Percentiles rank a stretch among this genome's conserved stretches.
Conservation (phyloP, 1,140 invertebrate genomes). For the Calosoma granatense region DNA sequence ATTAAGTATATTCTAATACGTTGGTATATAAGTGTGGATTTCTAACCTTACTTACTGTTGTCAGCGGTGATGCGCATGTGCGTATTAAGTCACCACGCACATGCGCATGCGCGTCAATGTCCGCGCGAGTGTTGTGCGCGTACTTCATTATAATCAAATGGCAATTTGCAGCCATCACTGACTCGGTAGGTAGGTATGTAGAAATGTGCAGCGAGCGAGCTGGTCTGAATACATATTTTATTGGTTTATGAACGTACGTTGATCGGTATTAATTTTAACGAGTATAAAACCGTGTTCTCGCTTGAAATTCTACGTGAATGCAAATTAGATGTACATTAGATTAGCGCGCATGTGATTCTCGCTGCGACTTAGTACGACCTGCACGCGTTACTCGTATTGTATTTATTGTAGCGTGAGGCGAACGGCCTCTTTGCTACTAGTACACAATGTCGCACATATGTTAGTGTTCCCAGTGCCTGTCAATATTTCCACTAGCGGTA, state of each 20-base stretch:
- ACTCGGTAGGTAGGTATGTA: neutral
- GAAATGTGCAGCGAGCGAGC: neutral
- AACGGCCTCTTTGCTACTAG: too few relatives aligned
- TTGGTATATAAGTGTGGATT: too few relatives aligned
- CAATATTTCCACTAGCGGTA: too few relatives aligned
- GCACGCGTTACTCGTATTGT: neutral
- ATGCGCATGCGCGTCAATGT: too few relatives aligned
- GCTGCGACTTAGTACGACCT: neutral
- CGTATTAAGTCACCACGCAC: too few relatives aligned
- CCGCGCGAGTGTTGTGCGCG: too few relatives aligned
- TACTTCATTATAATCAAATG: neutral
- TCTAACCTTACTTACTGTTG: too few relatives aligned
- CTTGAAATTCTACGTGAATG: slow-evolving; percentile 4
- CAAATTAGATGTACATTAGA: slow-evolving; percentile 5
- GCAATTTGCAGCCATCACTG: neutral
- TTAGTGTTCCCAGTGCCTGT: too few relatives aligned
- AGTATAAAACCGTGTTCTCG: slow-evolving; percentile 2
- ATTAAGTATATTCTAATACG: too few relatives aligned
- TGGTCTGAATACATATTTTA: neutral
- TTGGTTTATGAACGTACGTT: slow-evolving; percentile 1
- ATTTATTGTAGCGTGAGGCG: too few relatives aligned
- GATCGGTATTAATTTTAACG: slow-evolving; percentile 9
- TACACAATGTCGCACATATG: too few relatives aligned
- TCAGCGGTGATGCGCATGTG: too few relatives aligned
- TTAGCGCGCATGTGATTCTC: neutral